Evolutionary conservation across 2,888 invertebrate genomes (phyloP).

Genomic region (Eretmocerus hayati): DNA sequence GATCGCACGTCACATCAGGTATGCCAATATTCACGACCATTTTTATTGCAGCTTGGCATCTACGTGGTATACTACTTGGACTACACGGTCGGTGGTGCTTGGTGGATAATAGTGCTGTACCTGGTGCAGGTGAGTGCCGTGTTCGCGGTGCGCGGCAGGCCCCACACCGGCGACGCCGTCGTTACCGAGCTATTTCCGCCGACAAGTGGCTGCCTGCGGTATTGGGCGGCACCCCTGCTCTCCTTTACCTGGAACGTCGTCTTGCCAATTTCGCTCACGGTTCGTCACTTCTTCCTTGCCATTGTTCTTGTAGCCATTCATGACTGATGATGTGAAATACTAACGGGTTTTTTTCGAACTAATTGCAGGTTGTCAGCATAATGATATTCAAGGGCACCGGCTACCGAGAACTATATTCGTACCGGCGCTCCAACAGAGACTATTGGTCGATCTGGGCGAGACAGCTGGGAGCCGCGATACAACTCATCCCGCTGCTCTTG

Average conservation of each 20-base stretch:
- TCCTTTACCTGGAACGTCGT: constrained; percentile 86
- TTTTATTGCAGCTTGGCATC: constrained; percentile 60
- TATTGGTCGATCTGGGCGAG: constrained; percentile 78
- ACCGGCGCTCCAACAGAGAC: constrained; percentile 55
- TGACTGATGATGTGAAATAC: too few relatives aligned
- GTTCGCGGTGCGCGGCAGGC: constrained; percentile 78
- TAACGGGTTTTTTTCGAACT: too few relatives aligned
- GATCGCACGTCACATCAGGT: too few relatives aligned
- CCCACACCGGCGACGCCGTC: constrained; percentile 73
- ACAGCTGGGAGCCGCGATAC: constrained; percentile 65
- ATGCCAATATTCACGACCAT: too few relatives aligned
- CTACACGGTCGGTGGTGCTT: constrained; percentile 73
- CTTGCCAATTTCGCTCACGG: constrained; percentile 73
- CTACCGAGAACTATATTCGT: constrained; percentile 61
- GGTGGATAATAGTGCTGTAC: constrained; percentile 81
- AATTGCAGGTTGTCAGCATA: constrained; percentile 55
- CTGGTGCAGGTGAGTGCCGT: constrained; percentile 72
- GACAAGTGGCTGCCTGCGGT: constrained; percentile 48
- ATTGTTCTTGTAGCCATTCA: background rate
- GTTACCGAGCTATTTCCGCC: constrained; percentile 57
- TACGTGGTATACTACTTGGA: constrained; percentile 79
- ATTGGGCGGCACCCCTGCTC: constrained; percentile 61
- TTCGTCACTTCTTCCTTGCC: constrained; percentile 41
- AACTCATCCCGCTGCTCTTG: constrained; percentile 67
- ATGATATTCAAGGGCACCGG: constrained; percentile 66